These are phyloP conservation scores for Pantherophis guttatus DNA, from an alignment of 2,113 vertebrate genomes.

Conservation along the genomic window DNA sequence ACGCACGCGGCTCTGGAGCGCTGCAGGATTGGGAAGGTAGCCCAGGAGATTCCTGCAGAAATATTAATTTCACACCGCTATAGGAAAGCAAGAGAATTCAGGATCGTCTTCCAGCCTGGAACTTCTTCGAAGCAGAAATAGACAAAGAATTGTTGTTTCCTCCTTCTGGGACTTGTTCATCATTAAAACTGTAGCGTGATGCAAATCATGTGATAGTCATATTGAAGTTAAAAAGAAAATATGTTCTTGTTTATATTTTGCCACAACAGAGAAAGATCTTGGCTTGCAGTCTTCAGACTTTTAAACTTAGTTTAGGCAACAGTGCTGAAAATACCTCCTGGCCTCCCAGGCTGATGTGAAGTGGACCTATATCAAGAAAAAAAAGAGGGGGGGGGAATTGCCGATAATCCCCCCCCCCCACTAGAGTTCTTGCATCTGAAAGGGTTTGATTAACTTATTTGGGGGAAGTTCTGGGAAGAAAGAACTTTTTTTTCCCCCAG, in stretches of 20 bases:
- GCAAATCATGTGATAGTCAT: conserved; percentile 32
- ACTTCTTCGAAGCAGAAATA: background rate
- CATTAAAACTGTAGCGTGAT: conserved; percentile 35
- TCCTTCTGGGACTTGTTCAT: conserved; percentile 17
- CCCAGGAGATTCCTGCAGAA: conserved; percentile 18
- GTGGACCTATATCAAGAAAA: too few relatives aligned
- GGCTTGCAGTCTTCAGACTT: conserved; percentile 8
- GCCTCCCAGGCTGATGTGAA: background rate
- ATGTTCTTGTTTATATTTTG: background rate
- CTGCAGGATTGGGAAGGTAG: conserved; percentile 3
- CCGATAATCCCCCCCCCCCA: background rate
- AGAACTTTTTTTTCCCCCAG: background rate
- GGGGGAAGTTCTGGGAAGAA: background rate
- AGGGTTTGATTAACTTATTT: background rate
- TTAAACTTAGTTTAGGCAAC: background rate
- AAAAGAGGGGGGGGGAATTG: background rate
- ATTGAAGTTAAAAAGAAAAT: conserved; percentile 29
- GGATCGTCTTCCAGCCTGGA: background rate
- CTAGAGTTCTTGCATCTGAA: too few relatives aligned
- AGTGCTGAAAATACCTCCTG: background rate
- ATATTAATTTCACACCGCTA: conserved; percentile 19
- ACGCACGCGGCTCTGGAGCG: conserved; percentile 45
- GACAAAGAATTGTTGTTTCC: conserved; percentile 34
- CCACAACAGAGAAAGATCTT: background rate
- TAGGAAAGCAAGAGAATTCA: conserved; percentile 24